Evolutionary conservation across 2,797 vertebrate genomes (phyloP), one percentile per base, ranked within the genome.

Genomic region (Lindbergichthys nudifrons): DNA sequence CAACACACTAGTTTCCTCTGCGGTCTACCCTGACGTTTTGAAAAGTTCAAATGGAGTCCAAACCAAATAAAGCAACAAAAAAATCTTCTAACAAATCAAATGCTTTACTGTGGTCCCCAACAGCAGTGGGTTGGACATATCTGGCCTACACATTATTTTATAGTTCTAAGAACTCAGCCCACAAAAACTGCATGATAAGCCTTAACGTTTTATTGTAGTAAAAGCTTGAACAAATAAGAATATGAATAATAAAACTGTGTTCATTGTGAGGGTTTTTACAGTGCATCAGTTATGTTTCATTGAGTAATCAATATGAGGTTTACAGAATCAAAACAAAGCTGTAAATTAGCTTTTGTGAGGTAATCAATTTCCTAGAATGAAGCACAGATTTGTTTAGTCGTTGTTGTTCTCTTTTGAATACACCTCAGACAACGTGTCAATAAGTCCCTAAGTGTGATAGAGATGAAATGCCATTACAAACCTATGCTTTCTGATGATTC

Each of bases 281-380:
- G 7, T 50, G 70, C 67, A 65, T 56, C 51, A 53, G 51, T 61
- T 80, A 48, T 16, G 36, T 70, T 80, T 82, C 43, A 88, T 16
- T 70, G 77, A 77, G 51, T 81, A 86, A 88, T 87, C 80, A 82
- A 85, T 86, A 66, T 21, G 32, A 72, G 46, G 19, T 87, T 85
- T 81, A 83, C 51, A 73, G 67, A 84, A 84, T 63, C 59, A 71
- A 75, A 82, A 74, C 54, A 73, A 73, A 87, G 80, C 73, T 65
- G 51, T 68, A 73, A 79, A 18, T 39, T 60, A 60, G 64, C 14
- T 26, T 78, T 78, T 65, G 65, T 42, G 32, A 52, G 45, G n/a
- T 30, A 30, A 54, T 76, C 72, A 0, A 57, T 67, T 63, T 66
- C 70, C 70, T 69, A 54, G 61, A 77, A 64, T 62, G 3, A 63